Evolutionary conservation across 2,797 vertebrate genomes (phyloP), one percentile per base, ranked within the genome.

Genomic region (Kryptolebias ocellatus): DNA sequence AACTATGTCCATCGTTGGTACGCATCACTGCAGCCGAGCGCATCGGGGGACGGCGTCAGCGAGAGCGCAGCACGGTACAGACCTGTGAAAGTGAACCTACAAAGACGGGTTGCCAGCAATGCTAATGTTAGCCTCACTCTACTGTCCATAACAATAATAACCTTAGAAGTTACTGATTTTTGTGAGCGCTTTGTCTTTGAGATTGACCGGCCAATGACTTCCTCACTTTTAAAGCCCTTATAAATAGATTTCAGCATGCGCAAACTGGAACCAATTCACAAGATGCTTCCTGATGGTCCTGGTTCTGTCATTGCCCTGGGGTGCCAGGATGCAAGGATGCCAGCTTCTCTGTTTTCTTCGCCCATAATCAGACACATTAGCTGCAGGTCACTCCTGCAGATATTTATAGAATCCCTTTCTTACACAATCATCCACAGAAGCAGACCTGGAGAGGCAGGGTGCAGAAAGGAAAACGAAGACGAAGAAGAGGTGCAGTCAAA

Each of bases 361-460:
- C 67, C 74, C 75, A 85, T 70, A 80, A 87, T 81, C 71, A 69
- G 61, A 82, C 56, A 86, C 74, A 83, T 87, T 79, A 84, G 68
- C 79, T 81, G 74, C 70, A 78, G 80, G 80, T 90, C 83, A 66
- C 60, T 83, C 81, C 66, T 79, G 52, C 20, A 67, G 76, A 83
- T 92, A 92, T 91, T 90, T 90, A 89, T 93, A 91, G 92, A 74
- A 84, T 70, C 49, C 42, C 17, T 24, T 15, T 72, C 76, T 91
- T 90, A 93, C 83, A 84, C 75, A 92, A 92, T 81, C 49, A 92
- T 81, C 49, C 64, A 83, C 80, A 85, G 78, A 84, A 72, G 53
- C 64, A 85, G 87, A 87, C 81, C 76, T 53, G 70, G 69, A 75
- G 5, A 77, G 47, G 18, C 42, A 67, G 42, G 44, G 72, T 73